These are phyloP conservation scores for Paramuricea clavata DNA, from an alignment of 92 coral and sea anemone genomes.

Conservation along the genomic window DNA sequence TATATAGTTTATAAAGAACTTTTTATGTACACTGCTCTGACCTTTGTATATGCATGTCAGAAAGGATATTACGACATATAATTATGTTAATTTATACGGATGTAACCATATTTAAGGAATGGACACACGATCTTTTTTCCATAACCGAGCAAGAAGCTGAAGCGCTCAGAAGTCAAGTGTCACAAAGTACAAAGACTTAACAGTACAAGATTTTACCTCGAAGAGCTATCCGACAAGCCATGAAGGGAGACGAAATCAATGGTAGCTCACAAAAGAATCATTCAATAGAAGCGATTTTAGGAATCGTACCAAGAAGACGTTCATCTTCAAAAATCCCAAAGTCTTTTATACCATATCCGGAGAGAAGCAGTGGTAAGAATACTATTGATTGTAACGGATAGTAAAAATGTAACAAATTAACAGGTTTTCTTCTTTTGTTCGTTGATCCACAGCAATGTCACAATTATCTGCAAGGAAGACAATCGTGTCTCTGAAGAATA, in stretches of 20 bases:
- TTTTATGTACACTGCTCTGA: neutral
- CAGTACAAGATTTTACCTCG: neutral
- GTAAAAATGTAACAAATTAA: neutral
- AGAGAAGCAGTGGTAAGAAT: neutral
- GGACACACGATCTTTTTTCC: neutral
- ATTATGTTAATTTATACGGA: neutral
- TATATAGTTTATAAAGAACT: neutral
- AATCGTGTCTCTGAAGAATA: too few relatives aligned
- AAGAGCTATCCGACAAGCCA: neutral
- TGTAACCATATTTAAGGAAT: neutral
- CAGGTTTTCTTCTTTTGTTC: neutral
- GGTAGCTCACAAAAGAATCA: neutral
- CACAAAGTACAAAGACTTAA: neutral
- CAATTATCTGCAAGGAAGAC: too few relatives aligned
- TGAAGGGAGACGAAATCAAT: neutral
- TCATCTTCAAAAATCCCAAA: neutral
- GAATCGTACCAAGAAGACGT: neutral
- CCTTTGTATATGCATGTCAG: neutral
- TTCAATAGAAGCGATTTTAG: conserved; percentile 9
- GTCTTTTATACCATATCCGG: neutral
- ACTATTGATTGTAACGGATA: neutral
- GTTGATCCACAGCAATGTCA: too few relatives aligned
- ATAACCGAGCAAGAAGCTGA: neutral
- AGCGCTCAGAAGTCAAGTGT: neutral
- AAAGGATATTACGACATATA: neutral